A percentile compares a stretch with the other conserved stretches of the same genome.
Conservation (phyloP, 2,113 vertebrate species). For the Ranitomeya imitator region DNA sequence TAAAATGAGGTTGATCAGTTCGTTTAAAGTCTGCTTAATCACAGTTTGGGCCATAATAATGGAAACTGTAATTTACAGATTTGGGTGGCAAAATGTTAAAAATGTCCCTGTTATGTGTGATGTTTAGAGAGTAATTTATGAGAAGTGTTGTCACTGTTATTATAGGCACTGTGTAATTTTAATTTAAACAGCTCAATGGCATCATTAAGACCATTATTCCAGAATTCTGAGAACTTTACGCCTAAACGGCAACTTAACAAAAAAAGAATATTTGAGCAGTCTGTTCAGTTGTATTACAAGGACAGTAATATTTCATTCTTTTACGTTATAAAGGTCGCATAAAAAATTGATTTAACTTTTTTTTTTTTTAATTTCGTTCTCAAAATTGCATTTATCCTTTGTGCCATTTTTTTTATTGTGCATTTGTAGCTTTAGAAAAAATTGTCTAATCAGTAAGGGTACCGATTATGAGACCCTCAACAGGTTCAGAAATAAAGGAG, state of each 20-base stretch:
- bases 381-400: too few relatives aligned
- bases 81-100: constrained; percentile 45
- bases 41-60: constrained; percentile 69
- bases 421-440: too few relatives aligned
- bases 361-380: background rate
- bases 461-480: too few relatives aligned
- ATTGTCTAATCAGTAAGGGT: too few relatives aligned
- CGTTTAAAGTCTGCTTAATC: constrained; percentile 70
- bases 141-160: constrained; percentile 74
- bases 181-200: constrained; percentile 78
- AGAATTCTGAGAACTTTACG: constrained; percentile 75
- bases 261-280: constrained; percentile 60
- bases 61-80: constrained; percentile 70
- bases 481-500: too few relatives aligned
- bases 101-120: constrained; percentile 60
- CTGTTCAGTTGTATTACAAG: constrained; percentile 25
- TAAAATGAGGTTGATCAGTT: constrained; percentile 62
- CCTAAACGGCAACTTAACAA: constrained; percentile 74
- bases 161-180: constrained; percentile 77
- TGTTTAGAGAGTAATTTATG: constrained; percentile 76
- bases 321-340: background rate
- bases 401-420: too few relatives aligned
- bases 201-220: constrained; percentile 82
- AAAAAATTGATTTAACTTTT: background rate
- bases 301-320: background rate